phyloP scores from a whole-genome alignment of 2,797 vertebrate genomes.

The Simalia tracyae region DNA sequence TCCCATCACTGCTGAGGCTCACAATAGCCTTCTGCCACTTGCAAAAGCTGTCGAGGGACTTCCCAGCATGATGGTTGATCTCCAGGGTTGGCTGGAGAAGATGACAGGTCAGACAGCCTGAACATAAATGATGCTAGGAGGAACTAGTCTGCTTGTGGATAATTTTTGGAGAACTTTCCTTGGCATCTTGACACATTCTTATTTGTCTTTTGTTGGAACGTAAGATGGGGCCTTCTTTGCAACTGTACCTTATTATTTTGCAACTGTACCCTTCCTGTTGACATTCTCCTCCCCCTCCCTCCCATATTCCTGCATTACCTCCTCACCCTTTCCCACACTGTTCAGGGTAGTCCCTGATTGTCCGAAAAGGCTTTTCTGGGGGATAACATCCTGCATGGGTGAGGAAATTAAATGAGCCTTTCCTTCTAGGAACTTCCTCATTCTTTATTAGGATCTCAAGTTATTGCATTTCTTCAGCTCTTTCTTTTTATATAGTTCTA shows the following conservation, averaged over 20 bases:
- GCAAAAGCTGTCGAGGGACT: slow-evolving; percentile 98
- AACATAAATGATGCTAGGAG: neutral
- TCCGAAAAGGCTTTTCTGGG: neutral
- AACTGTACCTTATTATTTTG: neutral
- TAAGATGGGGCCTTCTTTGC: neutral
- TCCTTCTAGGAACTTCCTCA: neutral
- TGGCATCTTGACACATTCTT: neutral
- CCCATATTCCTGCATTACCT: neutral
- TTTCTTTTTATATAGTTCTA: no score
- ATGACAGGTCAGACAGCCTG: neutral
- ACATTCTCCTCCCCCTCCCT: neutral
- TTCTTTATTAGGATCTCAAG: neutral
- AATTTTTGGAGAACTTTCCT: neutral
- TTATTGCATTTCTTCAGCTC: no score
- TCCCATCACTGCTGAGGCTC: slow-evolving; percentile 89
- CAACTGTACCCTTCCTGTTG: neutral
- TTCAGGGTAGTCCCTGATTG: neutral
- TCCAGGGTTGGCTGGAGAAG: slow-evolving; percentile 87
- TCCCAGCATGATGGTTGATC: slow-evolving; percentile 95
- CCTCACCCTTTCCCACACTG: neutral
- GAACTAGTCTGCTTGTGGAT: neutral
- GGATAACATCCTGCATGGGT: neutral
- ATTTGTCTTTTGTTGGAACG: neutral
- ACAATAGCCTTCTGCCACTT: slow-evolving; percentile 99
- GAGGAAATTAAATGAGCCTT: neutral